These are phyloP conservation scores for Drosophila santomea DNA, from an alignment of 1,140 invertebrate species.

Conservation along the genomic window DNA sequence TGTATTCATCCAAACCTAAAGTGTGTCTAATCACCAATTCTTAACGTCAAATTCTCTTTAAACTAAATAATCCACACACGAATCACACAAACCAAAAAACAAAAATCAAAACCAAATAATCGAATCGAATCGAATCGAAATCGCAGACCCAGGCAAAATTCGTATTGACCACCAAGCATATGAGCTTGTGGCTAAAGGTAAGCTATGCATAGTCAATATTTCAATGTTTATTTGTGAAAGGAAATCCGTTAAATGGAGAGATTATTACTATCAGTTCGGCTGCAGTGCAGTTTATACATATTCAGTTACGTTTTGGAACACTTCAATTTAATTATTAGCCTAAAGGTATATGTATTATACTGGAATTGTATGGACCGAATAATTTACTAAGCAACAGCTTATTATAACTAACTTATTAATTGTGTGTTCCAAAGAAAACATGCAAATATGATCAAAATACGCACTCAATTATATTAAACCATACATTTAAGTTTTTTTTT, in stretches of 20 bases:
- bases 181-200: slow-evolving; percentile 66
- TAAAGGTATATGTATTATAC: background rate
- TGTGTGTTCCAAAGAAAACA: too few species aligned
- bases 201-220: slow-evolving; percentile 37
- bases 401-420: too few species aligned
- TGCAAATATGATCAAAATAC: too few species aligned
- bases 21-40: slow-evolving; percentile 65
- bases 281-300: background rate
- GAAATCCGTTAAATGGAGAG: background rate
- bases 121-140: slow-evolving; percentile 26
- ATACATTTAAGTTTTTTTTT: too few species aligned
- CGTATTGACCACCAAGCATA: slow-evolving; percentile 46
- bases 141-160: slow-evolving; percentile 50
- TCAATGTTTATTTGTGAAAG: background rate
- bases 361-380: too few species aligned
- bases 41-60: slow-evolving; percentile 61
- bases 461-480: too few species aligned
- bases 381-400: too few species aligned
- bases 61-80: slow-evolving; percentile 50
- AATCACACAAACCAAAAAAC: slow-evolving; percentile 44
- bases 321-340: background rate
- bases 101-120: slow-evolving; percentile 42
- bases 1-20: slow-evolving; percentile 43
- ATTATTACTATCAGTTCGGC: background rate
- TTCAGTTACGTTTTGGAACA: background rate